Conservation (phyloP, 2,113 vertebrate species). For the Brevimyrus niger region DNA sequence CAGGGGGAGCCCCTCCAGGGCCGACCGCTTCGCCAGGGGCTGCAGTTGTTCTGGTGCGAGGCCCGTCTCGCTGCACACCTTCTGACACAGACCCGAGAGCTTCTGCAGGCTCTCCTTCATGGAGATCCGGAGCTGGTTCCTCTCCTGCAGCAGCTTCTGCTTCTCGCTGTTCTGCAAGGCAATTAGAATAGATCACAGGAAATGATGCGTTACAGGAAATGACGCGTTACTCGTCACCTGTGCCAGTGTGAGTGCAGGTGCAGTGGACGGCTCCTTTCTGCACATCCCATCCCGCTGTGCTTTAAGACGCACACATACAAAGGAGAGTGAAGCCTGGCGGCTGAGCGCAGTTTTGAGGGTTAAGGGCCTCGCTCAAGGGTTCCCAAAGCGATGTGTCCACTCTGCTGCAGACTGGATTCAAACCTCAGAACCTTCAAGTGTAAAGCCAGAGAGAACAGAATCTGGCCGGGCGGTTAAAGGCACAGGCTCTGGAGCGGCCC, state of each 20-base stretch:
- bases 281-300: neutral
- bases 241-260: neutral
- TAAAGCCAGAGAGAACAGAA: neutral
- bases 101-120: conserved; percentile 80
- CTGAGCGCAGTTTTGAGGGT: neutral
- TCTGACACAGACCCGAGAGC: conserved; percentile 76
- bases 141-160: conserved; percentile 77
- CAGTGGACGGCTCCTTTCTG: neutral
- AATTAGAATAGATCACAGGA: neutral
- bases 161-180: conserved; percentile 74
- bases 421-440: neutral
- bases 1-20: conserved; percentile 57
- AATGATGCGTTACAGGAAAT: neutral
- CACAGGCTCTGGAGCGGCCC: neutral
- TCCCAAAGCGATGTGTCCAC: neutral
- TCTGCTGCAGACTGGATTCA: neutral
- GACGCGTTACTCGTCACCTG: neutral
- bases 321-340: neutral
- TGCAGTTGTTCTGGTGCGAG: conserved; percentile 76
- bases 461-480: neutral
- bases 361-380: neutral
- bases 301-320: neutral
- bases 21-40: conserved; percentile 74
- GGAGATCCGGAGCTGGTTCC: conserved; percentile 71
- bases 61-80: conserved; percentile 69